Evolutionary conservation across 2,113 vertebrate species (phyloP).

Genomic region (Blennius ocellaris): DNA sequence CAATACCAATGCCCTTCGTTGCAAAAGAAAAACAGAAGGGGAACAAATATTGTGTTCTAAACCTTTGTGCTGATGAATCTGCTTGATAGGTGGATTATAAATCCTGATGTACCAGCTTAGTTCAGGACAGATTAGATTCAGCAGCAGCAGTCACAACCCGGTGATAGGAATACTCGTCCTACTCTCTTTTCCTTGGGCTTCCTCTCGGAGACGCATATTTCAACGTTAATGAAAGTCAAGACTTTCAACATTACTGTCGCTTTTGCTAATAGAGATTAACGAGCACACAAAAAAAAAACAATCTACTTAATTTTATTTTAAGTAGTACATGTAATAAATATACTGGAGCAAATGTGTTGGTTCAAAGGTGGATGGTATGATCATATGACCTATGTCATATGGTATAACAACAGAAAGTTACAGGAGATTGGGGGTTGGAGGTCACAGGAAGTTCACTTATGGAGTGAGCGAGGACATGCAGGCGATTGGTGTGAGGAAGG

Average conservation of each 20-base stretch:
- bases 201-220: conserved; percentile 1
- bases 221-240: not conserved
- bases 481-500: no score
- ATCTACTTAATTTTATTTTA: not conserved
- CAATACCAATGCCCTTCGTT: conserved; percentile 42
- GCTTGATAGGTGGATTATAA: conserved; percentile 76
- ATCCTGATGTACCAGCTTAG: conserved; percentile 68
- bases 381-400: not conserved
- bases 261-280: no score
- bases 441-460: not conserved
- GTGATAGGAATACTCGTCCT: conserved; percentile 32
- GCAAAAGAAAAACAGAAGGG: conserved; percentile 33
- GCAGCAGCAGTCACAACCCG: conserved; percentile 23
- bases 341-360: no score
- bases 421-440: no score
- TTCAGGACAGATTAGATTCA: conserved; percentile 71
- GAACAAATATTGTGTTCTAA: conserved; percentile 66
- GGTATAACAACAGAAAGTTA: not conserved
- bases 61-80: conserved; percentile 74
- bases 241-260: no score
- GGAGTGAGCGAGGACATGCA: not conserved
- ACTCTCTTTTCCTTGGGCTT: not conserved
- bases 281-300: not conserved
- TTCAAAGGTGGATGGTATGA: no score
- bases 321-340: no score